Base-by-base conservation (phyloP, 1,140 invertebrate genomes). In the Leptinotarsa undecemlineata region DNA sequence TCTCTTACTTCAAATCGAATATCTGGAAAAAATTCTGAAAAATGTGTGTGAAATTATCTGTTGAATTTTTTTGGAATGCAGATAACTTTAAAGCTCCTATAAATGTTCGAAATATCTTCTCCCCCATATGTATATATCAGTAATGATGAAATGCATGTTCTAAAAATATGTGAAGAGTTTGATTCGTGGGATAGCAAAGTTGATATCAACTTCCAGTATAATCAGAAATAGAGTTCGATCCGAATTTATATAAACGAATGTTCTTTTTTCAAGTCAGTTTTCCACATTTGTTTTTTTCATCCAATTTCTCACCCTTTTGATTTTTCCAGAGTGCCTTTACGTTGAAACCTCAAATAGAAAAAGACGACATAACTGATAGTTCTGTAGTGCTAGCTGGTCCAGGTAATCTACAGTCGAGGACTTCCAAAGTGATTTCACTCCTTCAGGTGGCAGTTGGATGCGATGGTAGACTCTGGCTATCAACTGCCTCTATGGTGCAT, bases 371-470 rank as follows among this genome's bases (percentile, higher is more conserved):
- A 33, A 74, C 74, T 1, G 84, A 85, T 57, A 83, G 83, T 62
- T 86, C 87, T 57, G 86, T 90, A 48, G 83, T 91, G 0, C 82
- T 90, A 19, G 87, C 88, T 57, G 90, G 90, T 4, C 87, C 87
- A 23, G 91, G 91, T 57, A 89, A 91, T 81, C 81, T 86, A 5
- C 87, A 86, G 63, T 81, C 83, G 23, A 85, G 83, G 13, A 84
- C 85, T 64, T 86, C 87, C 14, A 86, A 88, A 74, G 86, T 87
- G 68, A 83, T 85, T 5, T 86, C 87, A 21, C 78, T 87, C 48
- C 81, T 91, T 4, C 71, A 81, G 73, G 82, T 82, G 19, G 81
- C 88, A 82, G 88, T 92, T 60, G 92, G 91, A 15, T 93, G 92
- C 84, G 89, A 90, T 21, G 87, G 87, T 5, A 85, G 87, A 70